Evolutionary conservation across 2,888 invertebrate genomes (phyloP), one percentile per base, ranked within the genome.

Genomic region (Pachycephus smyrnensis): DNA sequence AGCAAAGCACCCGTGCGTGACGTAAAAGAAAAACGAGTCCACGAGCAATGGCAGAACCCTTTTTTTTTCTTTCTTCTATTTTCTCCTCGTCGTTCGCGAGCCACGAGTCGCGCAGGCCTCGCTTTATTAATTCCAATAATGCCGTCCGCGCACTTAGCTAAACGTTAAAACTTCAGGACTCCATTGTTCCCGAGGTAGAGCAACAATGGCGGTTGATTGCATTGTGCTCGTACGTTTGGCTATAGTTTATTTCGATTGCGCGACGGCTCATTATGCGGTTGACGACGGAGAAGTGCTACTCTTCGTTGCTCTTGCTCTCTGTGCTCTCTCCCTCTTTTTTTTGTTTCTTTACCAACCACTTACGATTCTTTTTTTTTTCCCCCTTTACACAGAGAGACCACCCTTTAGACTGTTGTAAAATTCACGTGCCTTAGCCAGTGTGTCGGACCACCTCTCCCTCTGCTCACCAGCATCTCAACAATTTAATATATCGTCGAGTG

Each of bases 141-240:
- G 80, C 80, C 76, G 77, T 82, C 74, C 80, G 80, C 77, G 83
- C 82, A 82, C 83, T 84, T 81, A 81, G 81, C 84, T 83, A 83
- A 84, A 84, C 83, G 83, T 77, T 80, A 74, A 79, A 81, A 77
- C 77, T 80, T 75, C 35, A 76, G 68, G 3, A 11, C 69, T 68
- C 71, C 69, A 79, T 80, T 80, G 80, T 79, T 82, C 79, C 78
- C 55, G 68, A 79, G 79, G 80, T 78, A 78, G 73, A 77, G 79
- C 78, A 80, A 84, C 83, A 85, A 86, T 85, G 80, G 82, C 82
- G 82, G 82, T 83, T 85, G 83, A 85, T 84, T 83, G 83, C 82
- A 85, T 86, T 85, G 83, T 84, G 79, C 71, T 31, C 4, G 71
- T 33, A 15, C 31, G 31, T 23, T 71, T 71, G 31, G 71, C 71